phyloP scores from a whole-genome alignment of 2,113 vertebrate species.

The Thermophis baileyi region DNA sequence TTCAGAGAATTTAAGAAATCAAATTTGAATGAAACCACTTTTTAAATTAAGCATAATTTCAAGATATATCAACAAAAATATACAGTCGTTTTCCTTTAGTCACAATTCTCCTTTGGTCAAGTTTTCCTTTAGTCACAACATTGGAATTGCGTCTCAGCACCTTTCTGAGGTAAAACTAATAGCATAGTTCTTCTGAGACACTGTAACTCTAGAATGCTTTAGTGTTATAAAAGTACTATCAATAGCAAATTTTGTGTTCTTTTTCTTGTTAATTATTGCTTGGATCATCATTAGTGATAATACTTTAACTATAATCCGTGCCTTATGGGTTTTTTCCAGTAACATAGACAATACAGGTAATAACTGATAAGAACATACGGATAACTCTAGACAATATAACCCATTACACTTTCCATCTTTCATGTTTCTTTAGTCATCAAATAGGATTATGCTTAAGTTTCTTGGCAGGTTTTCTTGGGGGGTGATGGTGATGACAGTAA shows the following conservation, averaged over 20 bases:
- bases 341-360: background rate
- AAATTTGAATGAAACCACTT: background rate
- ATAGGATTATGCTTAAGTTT: constrained; percentile 57
- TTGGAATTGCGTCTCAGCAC: background rate
- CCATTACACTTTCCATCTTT: constrained; percentile 30
- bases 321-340: constrained; percentile 22
- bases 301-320: constrained; percentile 46
- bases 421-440: constrained; percentile 47
- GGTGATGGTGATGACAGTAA: constrained; percentile 24
- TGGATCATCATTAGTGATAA: constrained; percentile 47
- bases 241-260: constrained; percentile 46
- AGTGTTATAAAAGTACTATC: constrained; percentile 41
- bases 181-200: background rate
- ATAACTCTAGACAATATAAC: background rate
- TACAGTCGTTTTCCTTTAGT: background rate
- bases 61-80: background rate
- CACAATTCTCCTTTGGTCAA: no score
- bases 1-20: background rate
- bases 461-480: constrained; percentile 34
- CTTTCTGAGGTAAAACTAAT: background rate
- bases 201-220: background rate
- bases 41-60: background rate
- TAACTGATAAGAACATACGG: constrained; percentile 24
- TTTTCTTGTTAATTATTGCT: constrained; percentile 43
- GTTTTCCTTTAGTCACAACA: background rate